Percentiles rank a stretch among this genome's conserved stretches.
Conservation (phyloP, 2,113 vertebrate genomes). For the Taurulus bubalis region DNA sequence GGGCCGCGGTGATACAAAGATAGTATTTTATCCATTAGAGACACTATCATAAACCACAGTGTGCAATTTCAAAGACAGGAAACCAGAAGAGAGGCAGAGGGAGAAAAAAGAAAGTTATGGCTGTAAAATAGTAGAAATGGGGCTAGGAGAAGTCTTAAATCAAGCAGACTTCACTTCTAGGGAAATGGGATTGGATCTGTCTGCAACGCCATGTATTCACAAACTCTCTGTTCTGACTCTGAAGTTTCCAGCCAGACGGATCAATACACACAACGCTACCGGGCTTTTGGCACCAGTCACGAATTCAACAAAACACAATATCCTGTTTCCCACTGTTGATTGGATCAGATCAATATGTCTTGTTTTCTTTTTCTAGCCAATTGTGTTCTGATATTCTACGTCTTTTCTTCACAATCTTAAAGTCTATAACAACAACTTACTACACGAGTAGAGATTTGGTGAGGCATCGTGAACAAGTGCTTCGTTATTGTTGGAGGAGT, state of each 20-base stretch:
- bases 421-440: not conserved
- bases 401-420: not conserved
- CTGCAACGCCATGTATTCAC: slow-evolving; percentile 23
- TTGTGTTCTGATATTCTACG: not conserved
- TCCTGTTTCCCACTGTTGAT: slow-evolving; percentile 22
- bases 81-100: not conserved
- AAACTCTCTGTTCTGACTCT: slow-evolving; percentile 28
- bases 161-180: slow-evolving; percentile 22
- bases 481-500: slow-evolving; percentile 67
- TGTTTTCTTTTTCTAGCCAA: not conserved
- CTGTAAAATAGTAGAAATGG: slow-evolving; percentile 6
- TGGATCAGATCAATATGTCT: slow-evolving; percentile 29
- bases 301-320: slow-evolving; percentile 35
- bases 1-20: too few species aligned
- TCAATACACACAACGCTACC: slow-evolving; percentile 33
- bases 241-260: slow-evolving; percentile 29
- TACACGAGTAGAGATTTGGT: not conserved
- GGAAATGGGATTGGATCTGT: slow-evolving; percentile 10
- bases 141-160: not conserved
- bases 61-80: not conserved
- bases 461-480: slow-evolving; percentile 3
- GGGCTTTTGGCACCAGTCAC: slow-evolving; percentile 10
- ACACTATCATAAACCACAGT: not conserved
- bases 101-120: not conserved
- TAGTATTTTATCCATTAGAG: not conserved